Conservation (phyloP, 2,113 vertebrate genomes). For the Spilogale gracilis region DNA sequence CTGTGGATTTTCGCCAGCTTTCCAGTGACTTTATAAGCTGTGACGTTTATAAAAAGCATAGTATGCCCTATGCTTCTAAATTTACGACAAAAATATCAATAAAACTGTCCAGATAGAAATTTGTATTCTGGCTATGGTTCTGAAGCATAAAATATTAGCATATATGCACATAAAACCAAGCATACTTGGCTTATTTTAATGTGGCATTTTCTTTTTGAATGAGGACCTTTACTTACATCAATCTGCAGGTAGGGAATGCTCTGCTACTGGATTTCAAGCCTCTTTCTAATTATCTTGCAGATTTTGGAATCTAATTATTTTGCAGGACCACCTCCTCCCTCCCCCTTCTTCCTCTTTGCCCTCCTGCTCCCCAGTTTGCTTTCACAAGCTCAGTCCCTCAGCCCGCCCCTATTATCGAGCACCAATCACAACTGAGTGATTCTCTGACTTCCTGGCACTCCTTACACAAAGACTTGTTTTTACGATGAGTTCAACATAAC, state of each 20-base stretch:
- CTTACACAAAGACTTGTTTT: neutral
- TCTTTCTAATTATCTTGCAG: neutral
- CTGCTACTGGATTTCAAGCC: neutral
- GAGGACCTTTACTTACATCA: neutral
- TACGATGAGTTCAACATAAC: neutral
- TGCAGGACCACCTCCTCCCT: accelerated
- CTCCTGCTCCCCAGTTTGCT: too few species aligned
- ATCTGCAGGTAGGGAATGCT: slow-evolving; percentile 18
- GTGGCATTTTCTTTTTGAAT: neutral
- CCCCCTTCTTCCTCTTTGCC: accelerated
- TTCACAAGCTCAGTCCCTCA: neutral
- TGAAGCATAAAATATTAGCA: neutral
- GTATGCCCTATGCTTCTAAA: slow-evolving; percentile 65
- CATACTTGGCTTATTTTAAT: neutral
- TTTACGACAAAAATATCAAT: slow-evolving; percentile 59
- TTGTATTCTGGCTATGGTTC: slow-evolving; percentile 54
- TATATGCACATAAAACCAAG: slow-evolving; percentile 30
- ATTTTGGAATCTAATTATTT: neutral
- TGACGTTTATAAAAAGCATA: slow-evolving; percentile 76
- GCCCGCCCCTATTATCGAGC: neutral
- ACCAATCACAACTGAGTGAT: neutral
- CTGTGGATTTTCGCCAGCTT: slow-evolving; percentile 73
- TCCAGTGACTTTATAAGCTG: slow-evolving; percentile 69
- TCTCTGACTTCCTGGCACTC: neutral
- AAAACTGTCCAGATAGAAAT: slow-evolving; percentile 44